Base-by-base conservation (phyloP, 2,797 vertebrate species). In the Betta splendens region DNA sequence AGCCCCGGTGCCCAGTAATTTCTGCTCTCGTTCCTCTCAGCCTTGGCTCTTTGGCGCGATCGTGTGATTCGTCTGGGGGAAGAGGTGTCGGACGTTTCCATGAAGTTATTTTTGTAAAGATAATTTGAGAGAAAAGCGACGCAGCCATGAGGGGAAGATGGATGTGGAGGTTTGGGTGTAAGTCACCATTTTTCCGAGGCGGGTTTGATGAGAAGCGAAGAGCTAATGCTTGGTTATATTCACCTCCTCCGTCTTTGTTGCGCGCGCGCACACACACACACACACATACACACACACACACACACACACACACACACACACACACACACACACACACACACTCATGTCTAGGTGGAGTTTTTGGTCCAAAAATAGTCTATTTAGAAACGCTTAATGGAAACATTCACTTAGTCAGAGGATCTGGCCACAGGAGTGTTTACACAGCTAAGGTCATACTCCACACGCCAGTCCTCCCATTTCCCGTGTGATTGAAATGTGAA, bases 351-450 rank as follows among this genome's bases (percentile, higher is more conserved):
- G 60, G 43, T 60, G 53, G 68, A 72, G 66, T 12, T 44, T 61
- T 54, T 9, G 12, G 15, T 59, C 70, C 38, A 37, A 38, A 75
- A 72, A 77, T 83, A 80, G 67, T 28, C 37, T 40, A 22, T 70
- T 67, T 63, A 26, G 53, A 59, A 59, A 58, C 18, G 23, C 51
- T 65, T 40, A 7, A 50, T 77, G 70, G 73, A 80, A 77, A 80
- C 29, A 45, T 48, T 18, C 22, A 62, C 45, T 57, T 50, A 37
- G 36, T 33, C 39, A 3, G 39, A 64, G 37, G 59, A 36, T 63
- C 40, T 67, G 60, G 31, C 50, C 49, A 69, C 69, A 72, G 35
- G 62, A 6, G 10, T 76, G 75, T 80, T 80, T 72, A 63, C 71
- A 58, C 61, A 74, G 72, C 64, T 17, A 37, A 1, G 31, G 58